Base-by-base conservation (phyloP, 2,113 vertebrate species). In the Charina bottae region DNA sequence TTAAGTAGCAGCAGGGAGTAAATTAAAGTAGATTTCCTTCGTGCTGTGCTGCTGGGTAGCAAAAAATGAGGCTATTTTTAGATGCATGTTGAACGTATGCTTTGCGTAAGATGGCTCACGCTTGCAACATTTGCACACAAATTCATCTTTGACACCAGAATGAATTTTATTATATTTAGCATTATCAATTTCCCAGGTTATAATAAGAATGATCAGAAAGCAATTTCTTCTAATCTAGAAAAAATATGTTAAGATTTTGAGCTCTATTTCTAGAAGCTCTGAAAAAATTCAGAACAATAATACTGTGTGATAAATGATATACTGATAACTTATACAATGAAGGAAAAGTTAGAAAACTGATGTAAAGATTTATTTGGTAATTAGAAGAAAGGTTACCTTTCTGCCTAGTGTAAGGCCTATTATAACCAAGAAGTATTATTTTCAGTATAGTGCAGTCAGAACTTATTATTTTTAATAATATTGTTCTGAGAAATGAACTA, bases 1-100 rank as follows among this genome's bases (percentile, higher is more conserved):
- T 90, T 93, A 90, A 93, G 85, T 90, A 87, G 42, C 85, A 83
- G n/a, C 85, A 83, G 92, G 85, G 85, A 89, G 85, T 88, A 93
- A 93, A 93, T 83, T 90, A 93, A 90, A 91, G 6, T 24, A 92
- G 56, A 1, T 4, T 46, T 88, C 93, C 86, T 42, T 59, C 87
- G 0, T 26, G 84, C 3, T 90, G 83, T 84, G 2, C 60, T 93
- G 4, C 19, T 88, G 11, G 42, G 90, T 37, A 60, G 2, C 19
- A 88, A n/a, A 93, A 93, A 55, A 10, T 46, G 9, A 10, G 42
- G 4, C 2, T 56, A 90, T 89, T 91, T 60, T 89, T 17, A 42
- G 37, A 89, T 19, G 19, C 2, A 91, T 28, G 87, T 83, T 11
- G 59, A 4, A 0, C n/a, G 56, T 78, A 89, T 0, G 58, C 13